phyloP scores from a whole-genome alignment of 2,797 vertebrate species.

The Chelonia mydas region DNA sequence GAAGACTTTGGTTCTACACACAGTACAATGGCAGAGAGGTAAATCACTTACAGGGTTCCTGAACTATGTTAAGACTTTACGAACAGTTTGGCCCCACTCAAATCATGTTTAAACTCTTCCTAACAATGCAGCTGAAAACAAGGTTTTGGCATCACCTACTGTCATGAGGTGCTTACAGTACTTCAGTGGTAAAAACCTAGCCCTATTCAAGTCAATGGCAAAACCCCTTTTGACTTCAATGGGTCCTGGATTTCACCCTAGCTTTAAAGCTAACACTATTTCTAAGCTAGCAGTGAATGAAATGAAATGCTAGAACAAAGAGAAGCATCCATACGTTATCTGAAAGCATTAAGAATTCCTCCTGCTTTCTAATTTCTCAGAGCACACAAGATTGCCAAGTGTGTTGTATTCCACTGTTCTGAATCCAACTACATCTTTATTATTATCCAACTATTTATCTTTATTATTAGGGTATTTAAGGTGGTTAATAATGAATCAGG shows the following conservation, averaged over 20 bases:
- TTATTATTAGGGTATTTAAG: neutral
- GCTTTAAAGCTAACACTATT: accelerated
- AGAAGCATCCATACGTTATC: neutral
- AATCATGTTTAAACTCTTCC: neutral
- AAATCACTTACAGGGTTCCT: no score
- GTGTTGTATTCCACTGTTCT: neutral
- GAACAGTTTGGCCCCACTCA: neutral
- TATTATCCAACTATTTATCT: no score
- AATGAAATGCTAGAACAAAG: neutral
- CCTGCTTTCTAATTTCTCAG: neutral
- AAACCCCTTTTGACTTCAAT: neutral
- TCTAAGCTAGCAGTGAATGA: accelerated
- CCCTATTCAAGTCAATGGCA: neutral
- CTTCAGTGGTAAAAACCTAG: neutral
- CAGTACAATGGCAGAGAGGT: neutral
- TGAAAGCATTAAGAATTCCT: neutral
- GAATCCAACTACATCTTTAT: neutral
- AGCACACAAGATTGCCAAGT: neutral
- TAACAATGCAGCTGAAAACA: neutral
- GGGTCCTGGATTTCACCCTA: neutral
- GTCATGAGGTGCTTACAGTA: neutral
- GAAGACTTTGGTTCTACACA: neutral
- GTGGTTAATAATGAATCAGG: neutral
- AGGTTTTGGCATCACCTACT: neutral
- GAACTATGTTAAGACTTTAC: neutral